Base-by-base conservation (phyloP, 2,888 invertebrate genomes). In the Apodemia hepburni region DNA sequence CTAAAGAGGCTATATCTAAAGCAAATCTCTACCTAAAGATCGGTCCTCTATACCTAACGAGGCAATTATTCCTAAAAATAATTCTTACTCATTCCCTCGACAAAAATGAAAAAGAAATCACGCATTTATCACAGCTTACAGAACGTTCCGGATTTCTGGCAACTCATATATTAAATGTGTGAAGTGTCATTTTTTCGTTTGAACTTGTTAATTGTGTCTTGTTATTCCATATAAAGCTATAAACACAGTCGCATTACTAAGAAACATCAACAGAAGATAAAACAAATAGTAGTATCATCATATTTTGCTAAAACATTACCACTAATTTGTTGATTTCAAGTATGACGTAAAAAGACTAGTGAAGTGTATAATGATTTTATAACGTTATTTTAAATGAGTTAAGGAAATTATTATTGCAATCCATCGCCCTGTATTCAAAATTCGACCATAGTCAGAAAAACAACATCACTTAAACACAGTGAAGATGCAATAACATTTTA, bases 291-390 rank as follows among this genome's bases (percentile, higher is more conserved):
- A 18, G 63, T 59, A 62, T 64, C 61, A 62, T 67, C 22, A 51
- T 61, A 57, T 65, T 64, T 65, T 64, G 27, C 59, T 65, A 62
- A 51, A 47, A 49, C 27, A 65, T 65, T 64, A 65, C 17, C 54
- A 38, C 27, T 27, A 42, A 62, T 64, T 67, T 64, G 58, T 60
- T 60, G 18, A 22, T 27, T 27, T 27, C 54, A 27, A 27, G 6
- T 54, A 45, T 6, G 42, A 45, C 42, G 42, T 45, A 4, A 45
- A n/a, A 45, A 45, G n/a, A 45, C n/a, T 8, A 33, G 33, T 33
- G 8, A 33, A 33, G 38, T 38, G 12, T 38, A 38, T 11, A 11
- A 11, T 38, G 11, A 38, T 38, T 38, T 12, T 3, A 33, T 8
- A 8, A 33, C 22, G 1, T 22, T 22, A 22, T 22, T 22, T 22